Evolutionary conservation across 2,113 vertebrate species (phyloP).

Genomic region (Antennarius striatus): DNA sequence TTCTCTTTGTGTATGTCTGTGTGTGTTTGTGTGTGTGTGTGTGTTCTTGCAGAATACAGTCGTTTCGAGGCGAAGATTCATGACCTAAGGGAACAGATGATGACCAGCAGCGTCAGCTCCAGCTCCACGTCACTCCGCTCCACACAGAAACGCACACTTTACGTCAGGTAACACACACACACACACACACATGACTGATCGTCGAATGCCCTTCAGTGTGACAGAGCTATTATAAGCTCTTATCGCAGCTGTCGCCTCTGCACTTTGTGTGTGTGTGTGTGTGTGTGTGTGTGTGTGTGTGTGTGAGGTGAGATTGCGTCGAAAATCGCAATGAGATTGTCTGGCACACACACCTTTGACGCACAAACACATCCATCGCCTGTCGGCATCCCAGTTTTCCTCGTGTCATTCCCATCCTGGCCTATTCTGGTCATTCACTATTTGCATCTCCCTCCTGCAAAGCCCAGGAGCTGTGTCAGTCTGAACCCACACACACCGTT

Average conservation of each 20-base stretch:
- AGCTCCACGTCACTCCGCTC: slow-evolving; percentile 94
- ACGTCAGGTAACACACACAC: slow-evolving; percentile 64
- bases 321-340: slow-evolving; percentile 46
- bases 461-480: slow-evolving; percentile 1
- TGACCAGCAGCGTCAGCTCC: slow-evolving; percentile 97
- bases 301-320: slow-evolving; percentile 41
- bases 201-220: slow-evolving; percentile 44
- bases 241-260: slow-evolving; percentile 50
- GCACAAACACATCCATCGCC: slow-evolving; percentile 32
- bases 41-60: slow-evolving; percentile 85
- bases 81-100: slow-evolving; percentile 98
- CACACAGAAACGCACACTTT: slow-evolving; percentile 87
- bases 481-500: background rate
- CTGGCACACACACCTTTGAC: background rate
- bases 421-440: slow-evolving; percentile 5
- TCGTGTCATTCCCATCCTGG: slow-evolving; percentile 17
- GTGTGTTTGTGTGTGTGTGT: slow-evolving; percentile 23
- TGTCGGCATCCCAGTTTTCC: slow-evolving; percentile 1
- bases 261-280: slow-evolving; percentile 22
- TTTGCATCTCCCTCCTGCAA: background rate
- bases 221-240: slow-evolving; percentile 45
- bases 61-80: slow-evolving; percentile 98
- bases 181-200: slow-evolving; percentile 35
- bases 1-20: background rate
- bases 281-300: no score